Percentiles rank a stretch among this genome's conserved stretches.
Conservation (phyloP, 2,113 vertebrate species). For the Asarcornis scutulata region DNA sequence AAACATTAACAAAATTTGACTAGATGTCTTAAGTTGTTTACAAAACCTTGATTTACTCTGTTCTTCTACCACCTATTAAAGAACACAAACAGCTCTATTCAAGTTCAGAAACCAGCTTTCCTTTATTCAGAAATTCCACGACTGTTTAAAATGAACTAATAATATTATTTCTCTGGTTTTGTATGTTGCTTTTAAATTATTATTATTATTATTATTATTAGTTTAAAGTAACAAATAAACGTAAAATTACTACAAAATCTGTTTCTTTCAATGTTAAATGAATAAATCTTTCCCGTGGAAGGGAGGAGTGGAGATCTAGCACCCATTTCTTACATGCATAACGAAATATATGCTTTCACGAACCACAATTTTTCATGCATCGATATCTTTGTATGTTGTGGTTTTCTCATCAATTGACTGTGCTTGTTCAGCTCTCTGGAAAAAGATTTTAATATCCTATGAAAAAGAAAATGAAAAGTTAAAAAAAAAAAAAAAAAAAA, state of each 20-base stretch:
- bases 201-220: background rate
- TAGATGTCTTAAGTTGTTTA: background rate
- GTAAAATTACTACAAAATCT: background rate
- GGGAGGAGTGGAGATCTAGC: background rate
- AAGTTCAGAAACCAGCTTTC: background rate
- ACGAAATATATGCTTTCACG: background rate
- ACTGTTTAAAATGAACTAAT: background rate
- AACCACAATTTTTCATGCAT: background rate
- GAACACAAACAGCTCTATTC: background rate
- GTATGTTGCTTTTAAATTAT: background rate
- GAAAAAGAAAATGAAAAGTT: constrained; percentile 49
- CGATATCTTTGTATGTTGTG: background rate
- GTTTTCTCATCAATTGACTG: constrained; percentile 26
- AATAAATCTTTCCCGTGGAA: background rate
- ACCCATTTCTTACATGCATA: background rate
- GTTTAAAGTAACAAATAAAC: background rate
- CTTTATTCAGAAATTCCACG: background rate
- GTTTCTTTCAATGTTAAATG: background rate
- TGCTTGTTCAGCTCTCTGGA: constrained; percentile 42
- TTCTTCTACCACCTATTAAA: constrained; percentile 30
- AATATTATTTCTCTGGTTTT: background rate
- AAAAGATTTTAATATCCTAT: constrained; percentile 70
- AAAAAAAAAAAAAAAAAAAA: background rate
- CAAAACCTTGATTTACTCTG: background rate
- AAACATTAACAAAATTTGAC: background rate